Percentiles rank a stretch among this genome's conserved stretches.
Conservation (phyloP, 1,140 invertebrate genomes). For the Dendrolimus kikuchii region DNA sequence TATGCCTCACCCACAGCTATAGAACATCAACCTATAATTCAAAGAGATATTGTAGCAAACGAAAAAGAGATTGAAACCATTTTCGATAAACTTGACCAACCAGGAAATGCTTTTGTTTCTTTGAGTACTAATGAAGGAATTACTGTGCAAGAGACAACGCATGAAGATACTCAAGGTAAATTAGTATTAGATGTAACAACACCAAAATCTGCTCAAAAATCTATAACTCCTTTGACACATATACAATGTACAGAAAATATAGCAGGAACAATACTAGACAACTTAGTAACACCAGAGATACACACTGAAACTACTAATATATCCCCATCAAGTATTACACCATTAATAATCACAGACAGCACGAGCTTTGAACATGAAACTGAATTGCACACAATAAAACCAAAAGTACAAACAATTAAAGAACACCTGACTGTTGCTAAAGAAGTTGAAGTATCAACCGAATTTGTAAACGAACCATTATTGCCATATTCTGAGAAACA, state of each 20-base stretch:
- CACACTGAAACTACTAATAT: slow-evolving; percentile 27
- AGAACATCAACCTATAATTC: slow-evolving; percentile 31
- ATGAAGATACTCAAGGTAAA: slow-evolving; percentile 23
- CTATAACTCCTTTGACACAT: slow-evolving; percentile 35
- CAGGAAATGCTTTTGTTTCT: slow-evolving; percentile 28
- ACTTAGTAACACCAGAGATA: slow-evolving; percentile 25
- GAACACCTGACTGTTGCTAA: slow-evolving; percentile 26
- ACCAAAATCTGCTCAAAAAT: slow-evolving; percentile 30
- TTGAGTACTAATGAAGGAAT: slow-evolving; percentile 34
- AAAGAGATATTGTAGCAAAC: slow-evolving; percentile 33
- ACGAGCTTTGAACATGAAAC: slow-evolving; percentile 42
- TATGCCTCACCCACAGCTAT: slow-evolving; percentile 22
- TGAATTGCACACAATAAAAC: slow-evolving; percentile 25
- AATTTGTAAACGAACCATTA: slow-evolving; percentile 35
- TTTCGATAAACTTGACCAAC: slow-evolving; percentile 17
- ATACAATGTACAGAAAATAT: slow-evolving; percentile 52
- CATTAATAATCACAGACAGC: slow-evolving; percentile 47
- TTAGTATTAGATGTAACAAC: slow-evolving; percentile 19
- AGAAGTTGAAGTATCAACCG: slow-evolving; percentile 33
- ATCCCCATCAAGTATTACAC: slow-evolving; percentile 26
- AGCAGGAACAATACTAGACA: slow-evolving; percentile 28
- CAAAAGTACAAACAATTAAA: slow-evolving; percentile 28
- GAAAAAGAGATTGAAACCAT: slow-evolving; percentile 35
- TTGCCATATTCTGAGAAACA: slow-evolving; percentile 20
- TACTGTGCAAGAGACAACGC: slow-evolving; percentile 29